Evolutionary conservation across 2,113 vertebrate species (phyloP).

Genomic region (Gopherus flavomarginatus): DNA sequence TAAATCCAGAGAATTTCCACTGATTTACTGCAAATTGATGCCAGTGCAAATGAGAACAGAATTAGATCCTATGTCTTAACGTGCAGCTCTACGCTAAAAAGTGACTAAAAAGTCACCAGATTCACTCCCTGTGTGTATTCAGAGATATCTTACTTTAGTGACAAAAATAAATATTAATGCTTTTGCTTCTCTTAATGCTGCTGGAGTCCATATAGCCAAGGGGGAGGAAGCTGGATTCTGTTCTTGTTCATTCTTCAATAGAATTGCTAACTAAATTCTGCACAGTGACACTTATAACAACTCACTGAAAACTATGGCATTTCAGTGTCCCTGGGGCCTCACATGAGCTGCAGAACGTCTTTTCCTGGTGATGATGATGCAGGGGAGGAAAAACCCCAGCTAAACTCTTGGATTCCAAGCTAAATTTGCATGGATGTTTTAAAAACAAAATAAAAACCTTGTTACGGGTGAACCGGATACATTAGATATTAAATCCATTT

Average conservation of each 20-base stretch:
- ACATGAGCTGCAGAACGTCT: not conserved
- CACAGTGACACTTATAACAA: not conserved
- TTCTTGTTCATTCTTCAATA: not conserved
- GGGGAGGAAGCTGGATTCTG: not conserved
- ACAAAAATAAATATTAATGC: not conserved
- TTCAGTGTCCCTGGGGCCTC: not conserved
- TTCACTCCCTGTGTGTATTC: not conserved
- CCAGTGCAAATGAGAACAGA: not conserved
- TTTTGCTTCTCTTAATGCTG: not conserved
- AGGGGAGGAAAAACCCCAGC: not conserved
- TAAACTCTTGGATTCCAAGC: not conserved
- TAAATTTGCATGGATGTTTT: not conserved
- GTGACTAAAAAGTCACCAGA: not conserved
- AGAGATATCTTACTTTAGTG: not conserved
- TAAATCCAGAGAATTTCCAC: not conserved
- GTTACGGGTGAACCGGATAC: not conserved
- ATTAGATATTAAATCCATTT: not conserved
- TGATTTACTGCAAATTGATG: not conserved
- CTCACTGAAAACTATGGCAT: not conserved
- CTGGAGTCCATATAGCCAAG: not conserved
- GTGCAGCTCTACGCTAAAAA: not conserved
- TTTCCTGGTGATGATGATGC: not conserved
- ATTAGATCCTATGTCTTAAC: not conserved
- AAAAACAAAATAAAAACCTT: not conserved
- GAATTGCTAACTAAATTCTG: not conserved